These are phyloP conservation scores for Pseudocheirus occidentalis DNA, from an alignment of 2,797 vertebrate genomes.

Conservation along the genomic window DNA sequence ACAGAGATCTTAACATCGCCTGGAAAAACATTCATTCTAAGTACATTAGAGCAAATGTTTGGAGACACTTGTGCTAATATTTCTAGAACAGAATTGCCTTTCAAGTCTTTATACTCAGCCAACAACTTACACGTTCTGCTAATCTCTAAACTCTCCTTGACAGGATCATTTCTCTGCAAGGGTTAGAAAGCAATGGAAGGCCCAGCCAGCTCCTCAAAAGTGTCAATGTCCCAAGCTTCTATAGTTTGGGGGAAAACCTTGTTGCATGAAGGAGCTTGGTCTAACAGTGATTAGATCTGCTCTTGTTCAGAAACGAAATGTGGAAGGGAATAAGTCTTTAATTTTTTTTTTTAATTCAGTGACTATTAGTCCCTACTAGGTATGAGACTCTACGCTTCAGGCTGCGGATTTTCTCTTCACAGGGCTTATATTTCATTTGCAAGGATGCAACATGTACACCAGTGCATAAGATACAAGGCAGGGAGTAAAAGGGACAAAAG, in stretches of 20 bases:
- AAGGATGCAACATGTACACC: background rate
- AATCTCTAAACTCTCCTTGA: slow-evolving; percentile 12
- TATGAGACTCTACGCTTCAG: background rate
- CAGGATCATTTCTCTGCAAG: slow-evolving; percentile 29
- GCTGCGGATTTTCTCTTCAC: background rate
- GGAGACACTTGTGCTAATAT: slow-evolving; percentile 23
- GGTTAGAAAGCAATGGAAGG: background rate
- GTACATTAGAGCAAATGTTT: slow-evolving; percentile 22
- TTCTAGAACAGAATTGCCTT: slow-evolving; percentile 39
- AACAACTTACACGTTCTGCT: slow-evolving; percentile 44
- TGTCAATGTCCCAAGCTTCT: background rate
- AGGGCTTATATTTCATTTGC: background rate
- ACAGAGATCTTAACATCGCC: slow-evolving; percentile 21
- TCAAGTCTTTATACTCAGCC: slow-evolving; percentile 21
- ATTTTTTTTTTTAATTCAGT: background rate
- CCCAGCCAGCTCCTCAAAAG: slow-evolving; percentile 23
- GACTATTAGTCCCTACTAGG: background rate
- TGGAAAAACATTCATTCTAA: slow-evolving; percentile 30
- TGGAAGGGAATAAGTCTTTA: slow-evolving; percentile 14
- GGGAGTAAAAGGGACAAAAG: background rate
- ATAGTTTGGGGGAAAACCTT: background rate
- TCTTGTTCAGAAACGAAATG: slow-evolving; percentile 4
- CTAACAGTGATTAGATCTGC: slow-evolving; percentile 1
- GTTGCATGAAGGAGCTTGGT: background rate
- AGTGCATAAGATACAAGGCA: background rate